Conservation (phyloP, 2,797 vertebrate genomes). For the Mareca strepera region DNA sequence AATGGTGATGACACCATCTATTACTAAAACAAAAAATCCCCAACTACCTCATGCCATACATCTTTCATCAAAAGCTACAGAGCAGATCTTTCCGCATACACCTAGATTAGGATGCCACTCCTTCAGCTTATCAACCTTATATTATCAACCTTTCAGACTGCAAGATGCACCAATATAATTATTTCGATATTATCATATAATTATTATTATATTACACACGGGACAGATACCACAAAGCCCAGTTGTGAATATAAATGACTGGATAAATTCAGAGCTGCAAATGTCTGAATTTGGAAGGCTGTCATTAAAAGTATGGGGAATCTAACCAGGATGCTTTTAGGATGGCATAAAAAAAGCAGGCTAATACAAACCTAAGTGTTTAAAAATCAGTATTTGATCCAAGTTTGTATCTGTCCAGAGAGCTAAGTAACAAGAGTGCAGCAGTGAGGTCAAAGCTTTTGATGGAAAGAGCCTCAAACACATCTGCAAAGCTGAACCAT, state of each 20-base stretch:
- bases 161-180: not conserved
- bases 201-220: not conserved
- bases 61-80: not conserved
- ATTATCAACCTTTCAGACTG: not conserved
- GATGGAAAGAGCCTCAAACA: not conserved
- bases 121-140: not conserved
- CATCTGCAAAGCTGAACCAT: not conserved
- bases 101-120: not conserved
- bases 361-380: not conserved
- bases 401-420: not conserved
- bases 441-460: not conserved
- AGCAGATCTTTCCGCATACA: not conserved
- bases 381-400: not conserved
- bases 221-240: not conserved
- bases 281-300: not conserved
- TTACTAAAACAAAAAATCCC: not conserved
- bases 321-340: not conserved
- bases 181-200: not conserved
- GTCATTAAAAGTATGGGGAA: not conserved
- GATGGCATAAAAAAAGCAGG: not conserved
- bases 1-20: not conserved
- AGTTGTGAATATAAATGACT: not conserved
- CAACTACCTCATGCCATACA: not conserved
- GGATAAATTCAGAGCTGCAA: not conserved
- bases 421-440: not conserved